These are phyloP conservation scores for Dorcus parallelipipedus DNA, from an alignment of 2,888 invertebrate genomes.

Conservation along the genomic window DNA sequence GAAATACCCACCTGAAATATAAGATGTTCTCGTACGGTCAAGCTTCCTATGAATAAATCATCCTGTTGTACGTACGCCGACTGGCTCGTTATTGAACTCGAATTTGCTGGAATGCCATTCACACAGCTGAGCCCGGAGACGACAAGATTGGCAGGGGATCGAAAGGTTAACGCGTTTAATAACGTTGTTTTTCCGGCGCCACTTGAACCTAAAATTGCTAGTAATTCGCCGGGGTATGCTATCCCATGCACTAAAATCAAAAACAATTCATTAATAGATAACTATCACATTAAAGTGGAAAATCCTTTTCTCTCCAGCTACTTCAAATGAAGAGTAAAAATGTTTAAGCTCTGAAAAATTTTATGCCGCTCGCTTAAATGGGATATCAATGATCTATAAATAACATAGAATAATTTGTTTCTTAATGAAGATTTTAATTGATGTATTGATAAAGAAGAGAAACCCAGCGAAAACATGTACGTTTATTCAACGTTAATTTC, in stretches of 20 bases:
- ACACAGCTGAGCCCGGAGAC: constrained; percentile 59
- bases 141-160: constrained; percentile 67
- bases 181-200: constrained; percentile 95
- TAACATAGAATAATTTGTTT: no score
- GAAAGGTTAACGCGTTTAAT: constrained; percentile 82
- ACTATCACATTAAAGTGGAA: background rate
- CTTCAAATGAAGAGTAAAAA: no score
- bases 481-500: no score
- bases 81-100: constrained; percentile 68
- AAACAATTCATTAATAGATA: constrained; percentile 1
- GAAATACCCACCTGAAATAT: constrained; percentile 67
- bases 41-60: constrained; percentile 85
- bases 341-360: no score
- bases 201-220: constrained; percentile 85
- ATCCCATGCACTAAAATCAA: constrained; percentile 67
- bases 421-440: no score
- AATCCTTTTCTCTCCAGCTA: no score
- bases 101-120: constrained; percentile 74
- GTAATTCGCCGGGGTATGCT: constrained; percentile 79
- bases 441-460: no score
- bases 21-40: constrained; percentile 87
- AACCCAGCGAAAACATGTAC: no score
- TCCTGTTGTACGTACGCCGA: constrained; percentile 94
- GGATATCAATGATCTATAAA: no score
- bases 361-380: no score